Conservation (phyloP, 2,888 invertebrate genomes). For the Hyppa rectilinea region DNA sequence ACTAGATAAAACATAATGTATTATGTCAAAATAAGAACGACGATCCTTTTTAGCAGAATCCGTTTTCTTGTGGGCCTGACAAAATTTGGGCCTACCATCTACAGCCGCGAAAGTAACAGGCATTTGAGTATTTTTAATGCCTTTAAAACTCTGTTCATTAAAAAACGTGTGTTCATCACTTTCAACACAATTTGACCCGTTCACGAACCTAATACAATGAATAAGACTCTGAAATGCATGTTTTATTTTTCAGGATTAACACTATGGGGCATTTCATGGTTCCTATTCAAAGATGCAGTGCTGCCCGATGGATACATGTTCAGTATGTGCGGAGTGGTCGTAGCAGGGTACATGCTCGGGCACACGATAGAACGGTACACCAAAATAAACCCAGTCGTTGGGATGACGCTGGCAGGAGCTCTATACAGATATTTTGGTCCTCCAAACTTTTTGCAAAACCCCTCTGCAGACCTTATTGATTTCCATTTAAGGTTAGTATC, state of each 20-base stretch:
- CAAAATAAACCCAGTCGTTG: slow-evolving; percentile 83
- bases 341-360: slow-evolving; percentile 82
- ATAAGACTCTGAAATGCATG: not conserved
- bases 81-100: not conserved
- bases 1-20: not conserved
- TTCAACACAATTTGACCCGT: not conserved
- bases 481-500: slow-evolving; percentile 84
- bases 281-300: slow-evolving; percentile 78
- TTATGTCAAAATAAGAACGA: not conserved
- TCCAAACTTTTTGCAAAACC: slow-evolving; percentile 79
- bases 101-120: not conserved
- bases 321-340: slow-evolving; percentile 80
- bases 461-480: slow-evolving; percentile 81
- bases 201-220: not conserved
- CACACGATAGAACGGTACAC: slow-evolving; percentile 86
- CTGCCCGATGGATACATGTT: slow-evolving; percentile 81
- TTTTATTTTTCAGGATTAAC: slow-evolving; percentile 77
- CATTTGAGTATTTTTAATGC: not conserved
- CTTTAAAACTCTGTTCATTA: not conserved
- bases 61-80: not conserved
- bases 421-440: slow-evolving; percentile 82
- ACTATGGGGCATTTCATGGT: slow-evolving; percentile 84
- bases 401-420: slow-evolving; percentile 86
- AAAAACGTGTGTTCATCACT: not conserved
- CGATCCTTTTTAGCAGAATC: not conserved